Conservation (phyloP, 2,888 invertebrate genomes). For the Busseola fusca region DNA sequence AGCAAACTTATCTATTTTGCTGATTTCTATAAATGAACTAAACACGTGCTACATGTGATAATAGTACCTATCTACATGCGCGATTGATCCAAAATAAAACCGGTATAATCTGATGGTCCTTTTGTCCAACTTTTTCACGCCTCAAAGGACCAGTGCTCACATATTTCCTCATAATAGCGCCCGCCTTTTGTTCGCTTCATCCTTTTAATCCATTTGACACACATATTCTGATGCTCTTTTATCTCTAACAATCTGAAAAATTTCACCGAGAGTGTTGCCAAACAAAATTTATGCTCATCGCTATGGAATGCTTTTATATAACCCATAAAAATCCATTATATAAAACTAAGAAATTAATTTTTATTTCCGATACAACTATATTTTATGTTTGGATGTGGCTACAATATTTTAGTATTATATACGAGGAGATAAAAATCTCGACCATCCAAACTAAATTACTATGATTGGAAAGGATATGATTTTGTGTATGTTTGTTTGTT, state of each 20-base stretch:
- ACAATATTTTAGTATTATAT: neutral
- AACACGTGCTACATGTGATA: too few species aligned
- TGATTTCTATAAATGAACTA: neutral
- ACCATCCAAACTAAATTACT: too few species aligned
- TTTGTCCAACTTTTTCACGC: conserved; percentile 13
- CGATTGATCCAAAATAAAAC: neutral
- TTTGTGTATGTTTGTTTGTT: too few species aligned
- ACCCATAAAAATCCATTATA: neutral
- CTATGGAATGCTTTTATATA: conserved; percentile 15
- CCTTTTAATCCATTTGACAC: conserved; percentile 3
- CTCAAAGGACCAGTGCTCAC: conserved; percentile 25
- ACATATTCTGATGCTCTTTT: neutral
- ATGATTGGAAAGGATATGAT: neutral
- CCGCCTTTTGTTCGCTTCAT: neutral
- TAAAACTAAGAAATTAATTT: conserved; percentile 1
- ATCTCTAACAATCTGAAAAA: neutral
- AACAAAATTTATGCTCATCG: conserved; percentile 11
- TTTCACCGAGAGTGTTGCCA: neutral
- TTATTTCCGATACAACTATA: neutral
- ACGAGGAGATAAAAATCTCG: neutral
- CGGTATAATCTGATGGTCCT: neutral
- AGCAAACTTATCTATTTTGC: too few species aligned
- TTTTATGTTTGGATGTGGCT: neutral
- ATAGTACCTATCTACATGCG: conserved; percentile 5
- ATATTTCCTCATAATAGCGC: conserved; percentile 24